Evolutionary conservation across 2,113 vertebrate species (phyloP).

Genomic region (Murina feae): DNA sequence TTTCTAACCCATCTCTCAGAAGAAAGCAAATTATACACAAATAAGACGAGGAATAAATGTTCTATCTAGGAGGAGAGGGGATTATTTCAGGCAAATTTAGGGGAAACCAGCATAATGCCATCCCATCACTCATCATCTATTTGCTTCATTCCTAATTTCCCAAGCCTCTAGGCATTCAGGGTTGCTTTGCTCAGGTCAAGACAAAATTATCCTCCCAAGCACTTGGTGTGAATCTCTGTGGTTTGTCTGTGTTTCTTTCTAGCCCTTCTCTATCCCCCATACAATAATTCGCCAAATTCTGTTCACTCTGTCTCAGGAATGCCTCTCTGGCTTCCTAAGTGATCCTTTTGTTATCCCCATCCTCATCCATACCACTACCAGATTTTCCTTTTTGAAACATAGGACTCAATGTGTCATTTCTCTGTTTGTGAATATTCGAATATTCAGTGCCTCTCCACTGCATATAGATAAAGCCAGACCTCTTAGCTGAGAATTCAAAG

Average conservation of each 20-base stretch:
- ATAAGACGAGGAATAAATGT: background rate
- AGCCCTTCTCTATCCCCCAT: background rate
- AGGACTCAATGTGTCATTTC: background rate
- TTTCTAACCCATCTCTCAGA: background rate
- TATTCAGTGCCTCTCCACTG: background rate
- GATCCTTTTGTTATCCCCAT: background rate
- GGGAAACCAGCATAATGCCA: background rate
- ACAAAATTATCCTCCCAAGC: background rate
- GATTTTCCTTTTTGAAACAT: background rate
- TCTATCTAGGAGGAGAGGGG: background rate
- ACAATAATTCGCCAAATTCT: background rate
- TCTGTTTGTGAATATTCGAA: background rate
- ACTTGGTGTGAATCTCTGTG: background rate
- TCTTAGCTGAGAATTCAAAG: slow-evolving; percentile 2
- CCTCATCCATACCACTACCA: background rate
- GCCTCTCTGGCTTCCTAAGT: background rate
- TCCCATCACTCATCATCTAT: background rate
- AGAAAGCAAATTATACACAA: background rate
- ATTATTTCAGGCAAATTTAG: background rate
- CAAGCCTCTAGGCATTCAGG: background rate
- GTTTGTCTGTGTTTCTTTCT: background rate
- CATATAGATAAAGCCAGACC: background rate
- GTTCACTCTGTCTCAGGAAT: background rate
- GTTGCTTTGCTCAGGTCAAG: background rate
- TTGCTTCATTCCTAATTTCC: background rate